Evolutionary conservation across 2,797 vertebrate species (phyloP), one percentile per base, ranked within the genome.

Genomic region (Myotis planiceps): DNA sequence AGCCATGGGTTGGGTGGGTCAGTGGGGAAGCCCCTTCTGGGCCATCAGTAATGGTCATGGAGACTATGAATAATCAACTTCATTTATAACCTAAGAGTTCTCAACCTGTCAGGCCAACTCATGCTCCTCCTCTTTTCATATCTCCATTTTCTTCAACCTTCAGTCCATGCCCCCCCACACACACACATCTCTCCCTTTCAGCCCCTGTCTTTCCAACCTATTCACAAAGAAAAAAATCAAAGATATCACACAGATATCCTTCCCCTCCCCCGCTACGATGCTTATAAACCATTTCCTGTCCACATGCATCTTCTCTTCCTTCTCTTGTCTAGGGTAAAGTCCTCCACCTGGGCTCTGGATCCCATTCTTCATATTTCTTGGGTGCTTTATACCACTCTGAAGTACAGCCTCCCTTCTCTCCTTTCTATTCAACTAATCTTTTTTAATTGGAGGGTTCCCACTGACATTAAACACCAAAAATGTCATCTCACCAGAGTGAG

Each of bases 401-500:
- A 58, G 37, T 51, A 23, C 3, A 87, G 27, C 25, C 32, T 84
- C 19, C 42, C 27, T 92, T 74, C 68, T 65, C 16, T 82, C 21
- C 51, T 88, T 65, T 72, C n/a, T 66, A 55, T n/a, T 89, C 87
- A 63, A 47, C 34, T 34, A 39, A 60, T 4, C 14, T 3, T 34
- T 87, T 96, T 81, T 68, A 53, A 87, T 6, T 23, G 4, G 32
- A 95, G 81, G 16, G 14, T 71, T 90, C 34, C 27, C 53, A 39
- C 69, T 74, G 45, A 83, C 49, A 45, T 75, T 47, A 95, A 95
- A 96, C 14, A 53, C 13, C 21, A 25, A 83, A 82, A 96, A 76
- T 89, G n/a, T n/a, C 51, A 39, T 72, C 53, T 66, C 6, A 45
- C n/a, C n/a, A 66, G 45, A 93, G 8, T 66, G 83, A 42, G 23